These are phyloP conservation scores for Mormyrus lacerda DNA, from an alignment of 2,113 vertebrate species.

Conservation along the genomic window DNA sequence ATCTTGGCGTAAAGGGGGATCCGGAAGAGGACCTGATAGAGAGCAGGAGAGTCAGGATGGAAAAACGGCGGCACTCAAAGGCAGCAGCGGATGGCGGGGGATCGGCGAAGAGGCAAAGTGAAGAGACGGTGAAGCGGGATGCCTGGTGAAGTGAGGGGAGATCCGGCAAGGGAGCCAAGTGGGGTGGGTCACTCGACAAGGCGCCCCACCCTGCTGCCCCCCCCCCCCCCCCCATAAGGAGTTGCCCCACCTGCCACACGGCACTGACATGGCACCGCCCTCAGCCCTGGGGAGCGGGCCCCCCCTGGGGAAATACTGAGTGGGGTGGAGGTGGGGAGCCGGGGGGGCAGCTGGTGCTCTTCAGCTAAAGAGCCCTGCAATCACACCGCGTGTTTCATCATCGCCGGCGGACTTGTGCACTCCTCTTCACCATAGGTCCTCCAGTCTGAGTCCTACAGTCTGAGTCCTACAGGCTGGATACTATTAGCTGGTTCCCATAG, in stretches of 20 bases:
- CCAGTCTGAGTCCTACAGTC: background rate
- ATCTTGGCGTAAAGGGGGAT: background rate
- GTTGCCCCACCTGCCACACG: slow-evolving; percentile 46
- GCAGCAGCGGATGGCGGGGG: background rate
- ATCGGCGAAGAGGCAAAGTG: background rate
- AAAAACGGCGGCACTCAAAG: background rate
- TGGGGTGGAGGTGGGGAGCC: slow-evolving; percentile 18
- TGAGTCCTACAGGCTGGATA: background rate
- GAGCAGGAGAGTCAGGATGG: background rate
- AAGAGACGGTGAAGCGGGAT: background rate
- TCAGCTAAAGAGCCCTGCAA: slow-evolving; percentile 52
- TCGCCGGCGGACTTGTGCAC: slow-evolving; percentile 22
- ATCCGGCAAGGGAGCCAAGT: slow-evolving; percentile 53
- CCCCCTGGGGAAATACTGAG: slow-evolving; percentile 19
- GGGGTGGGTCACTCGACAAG: slow-evolving; percentile 56
- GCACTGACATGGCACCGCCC: slow-evolving; percentile 45
- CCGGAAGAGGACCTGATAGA: background rate
- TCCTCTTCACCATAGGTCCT: slow-evolving; percentile 15
- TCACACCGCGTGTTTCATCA: slow-evolving; percentile 52
- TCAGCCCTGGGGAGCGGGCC: slow-evolving; percentile 1
- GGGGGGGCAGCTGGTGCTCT: slow-evolving; percentile 38
- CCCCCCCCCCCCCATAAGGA: slow-evolving; percentile 29
- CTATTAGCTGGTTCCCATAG: background rate
- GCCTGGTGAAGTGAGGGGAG: slow-evolving; percentile 18
- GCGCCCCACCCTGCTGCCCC: slow-evolving; percentile 57